These are phyloP conservation scores for Mesodorylaimus sp. DNA, from an alignment of 2,888 invertebrate species.

Conservation along the genomic window DNA sequence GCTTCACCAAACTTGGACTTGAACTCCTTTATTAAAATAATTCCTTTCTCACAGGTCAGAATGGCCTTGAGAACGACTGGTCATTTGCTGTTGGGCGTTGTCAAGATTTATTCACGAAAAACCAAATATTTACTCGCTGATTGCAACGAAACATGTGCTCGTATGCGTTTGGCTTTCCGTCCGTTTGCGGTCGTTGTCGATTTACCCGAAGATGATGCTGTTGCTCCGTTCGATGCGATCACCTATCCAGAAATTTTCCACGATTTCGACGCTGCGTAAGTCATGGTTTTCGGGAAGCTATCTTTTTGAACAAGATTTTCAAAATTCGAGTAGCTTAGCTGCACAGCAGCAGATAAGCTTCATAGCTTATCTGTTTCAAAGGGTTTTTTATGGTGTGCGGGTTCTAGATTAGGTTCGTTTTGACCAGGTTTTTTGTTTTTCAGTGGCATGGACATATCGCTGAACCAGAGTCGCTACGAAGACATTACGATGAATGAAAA, in stretches of 20 bases:
- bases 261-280: slow-evolving; percentile 89
- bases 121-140: slow-evolving; percentile 95
- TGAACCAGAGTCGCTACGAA: slow-evolving; percentile 78
- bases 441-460: slow-evolving; percentile 81
- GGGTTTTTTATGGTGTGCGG: slow-evolving; percentile 17
- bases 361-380: slow-evolving; percentile 1
- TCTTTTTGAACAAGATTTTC: slow-evolving; percentile 17
- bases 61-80: slow-evolving; percentile 97
- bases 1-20: no score
- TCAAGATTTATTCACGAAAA: slow-evolving; percentile 92
- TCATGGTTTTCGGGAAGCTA: slow-evolving; percentile 73
- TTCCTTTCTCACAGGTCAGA: slow-evolving; percentile 49
- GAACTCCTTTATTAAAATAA: neutral
- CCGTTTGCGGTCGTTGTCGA: slow-evolving; percentile 58
- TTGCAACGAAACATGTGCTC: slow-evolving; percentile 99
- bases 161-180: slow-evolving; percentile 93
- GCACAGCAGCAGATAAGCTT: slow-evolving; percentile 5
- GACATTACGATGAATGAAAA: slow-evolving; percentile 98
- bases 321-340: slow-evolving; percentile 14
- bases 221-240: slow-evolving; percentile 90
- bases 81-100: slow-evolving; percentile 88
- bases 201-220: slow-evolving; percentile 83
- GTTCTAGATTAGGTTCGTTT: slow-evolving; percentile 4
- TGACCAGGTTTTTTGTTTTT: slow-evolving; percentile 93
- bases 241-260: slow-evolving; percentile 94